phyloP scores from a whole-genome alignment of 2,113 vertebrate species.

The Tyrannus savana region DNA sequence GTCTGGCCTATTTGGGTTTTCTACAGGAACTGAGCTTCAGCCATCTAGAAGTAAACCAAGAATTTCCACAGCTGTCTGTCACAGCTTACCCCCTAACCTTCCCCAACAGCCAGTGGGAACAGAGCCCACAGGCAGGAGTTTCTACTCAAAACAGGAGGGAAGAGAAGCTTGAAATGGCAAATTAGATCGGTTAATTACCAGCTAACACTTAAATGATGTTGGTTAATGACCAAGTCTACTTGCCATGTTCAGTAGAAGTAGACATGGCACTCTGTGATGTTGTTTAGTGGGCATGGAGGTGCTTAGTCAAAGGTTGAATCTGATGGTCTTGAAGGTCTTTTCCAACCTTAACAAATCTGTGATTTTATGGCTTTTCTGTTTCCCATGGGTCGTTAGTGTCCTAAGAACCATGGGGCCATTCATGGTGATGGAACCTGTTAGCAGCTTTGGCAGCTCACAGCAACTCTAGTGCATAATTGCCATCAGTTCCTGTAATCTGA shows the following conservation, averaged over 20 bases:
- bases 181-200: not conserved
- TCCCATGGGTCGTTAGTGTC: not conserved
- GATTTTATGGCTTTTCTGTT: not conserved
- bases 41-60: not conserved
- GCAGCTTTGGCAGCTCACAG: not conserved
- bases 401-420: not conserved
- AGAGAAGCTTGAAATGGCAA: not conserved
- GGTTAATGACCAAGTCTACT: not conserved
- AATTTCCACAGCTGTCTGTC: not conserved
- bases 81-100: rapidly evolving
- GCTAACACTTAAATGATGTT: not conserved
- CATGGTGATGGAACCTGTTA: not conserved
- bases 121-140: not conserved
- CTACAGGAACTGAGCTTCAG: not conserved
- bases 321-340: not conserved
- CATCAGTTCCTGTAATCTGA: not conserved
- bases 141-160: not conserved
- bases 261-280: too few relatives aligned
- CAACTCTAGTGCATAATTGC: rapidly evolving
- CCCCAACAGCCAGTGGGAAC: not conserved
- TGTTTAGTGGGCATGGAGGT: not conserved
- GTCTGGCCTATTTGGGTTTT: not conserved
- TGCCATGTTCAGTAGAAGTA: not conserved
- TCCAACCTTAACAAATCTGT: not conserved
- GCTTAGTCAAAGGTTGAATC: not conserved